Percentiles rank a stretch among this genome's conserved stretches.
phyloP scores from a whole-genome alignment of 1,140 invertebrate species.

The Musca vetustissima region DNA sequence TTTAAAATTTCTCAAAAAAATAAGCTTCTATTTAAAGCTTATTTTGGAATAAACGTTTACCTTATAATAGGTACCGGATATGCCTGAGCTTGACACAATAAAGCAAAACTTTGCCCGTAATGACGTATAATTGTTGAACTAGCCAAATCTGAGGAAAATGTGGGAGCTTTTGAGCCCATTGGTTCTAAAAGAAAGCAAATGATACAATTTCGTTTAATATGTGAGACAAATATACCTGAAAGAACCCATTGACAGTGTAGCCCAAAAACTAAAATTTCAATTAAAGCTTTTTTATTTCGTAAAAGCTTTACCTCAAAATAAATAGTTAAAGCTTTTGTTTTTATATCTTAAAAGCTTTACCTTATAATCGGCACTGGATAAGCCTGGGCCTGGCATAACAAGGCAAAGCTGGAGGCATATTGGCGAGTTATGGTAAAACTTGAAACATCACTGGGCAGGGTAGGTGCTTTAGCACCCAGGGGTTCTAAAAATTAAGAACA shows the following conservation, averaged over 20 bases:
- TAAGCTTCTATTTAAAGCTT: background rate
- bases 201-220: background rate
- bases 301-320: conserved; percentile 58
- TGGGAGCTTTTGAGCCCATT: conserved; percentile 68
- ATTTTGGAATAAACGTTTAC: conserved; percentile 6
- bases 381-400: conserved; percentile 73
- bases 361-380: conserved; percentile 66
- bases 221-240: conserved; percentile 2
- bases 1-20: too few species aligned
- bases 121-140: conserved; percentile 71
- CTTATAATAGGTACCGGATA: conserved; percentile 61
- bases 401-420: conserved; percentile 61
- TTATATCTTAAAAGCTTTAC: conserved; percentile 41
- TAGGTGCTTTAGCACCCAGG: conserved; percentile 67
- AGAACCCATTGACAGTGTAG: conserved; percentile 27
- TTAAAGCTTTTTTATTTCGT: conserved; percentile 3
- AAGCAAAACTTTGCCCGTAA: conserved; percentile 59
- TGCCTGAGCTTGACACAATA: conserved; percentile 75
- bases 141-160: conserved; percentile 55
- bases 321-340: conserved; percentile 45
- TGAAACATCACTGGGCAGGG: conserved; percentile 64
- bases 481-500: conserved; percentile 60
- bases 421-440: conserved; percentile 64
- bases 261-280: conserved; percentile 61
- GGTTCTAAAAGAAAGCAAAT: conserved; percentile 60